Evolutionary conservation across 2,888 invertebrate genomes (phyloP).

Genomic region (Drosophila phalerata): DNA sequence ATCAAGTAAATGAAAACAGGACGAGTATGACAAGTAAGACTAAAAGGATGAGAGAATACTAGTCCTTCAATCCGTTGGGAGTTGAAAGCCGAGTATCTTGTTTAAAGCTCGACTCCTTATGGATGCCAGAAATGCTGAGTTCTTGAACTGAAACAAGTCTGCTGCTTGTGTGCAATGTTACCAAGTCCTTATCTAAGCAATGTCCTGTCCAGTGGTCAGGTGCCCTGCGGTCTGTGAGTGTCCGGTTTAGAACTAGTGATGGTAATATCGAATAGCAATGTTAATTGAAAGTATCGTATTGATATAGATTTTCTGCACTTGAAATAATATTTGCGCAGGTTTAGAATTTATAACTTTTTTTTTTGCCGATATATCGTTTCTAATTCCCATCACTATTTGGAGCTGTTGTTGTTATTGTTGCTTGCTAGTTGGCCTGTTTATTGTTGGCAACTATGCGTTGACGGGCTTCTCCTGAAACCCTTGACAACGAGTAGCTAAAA

Average conservation of each 20-base stretch:
- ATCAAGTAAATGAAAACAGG: slow-evolving; percentile 19
- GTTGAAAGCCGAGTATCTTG: slow-evolving; percentile 16
- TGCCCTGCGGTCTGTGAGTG: slow-evolving; percentile 27
- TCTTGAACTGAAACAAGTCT: slow-evolving; percentile 33
- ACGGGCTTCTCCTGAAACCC: slow-evolving; percentile 35
- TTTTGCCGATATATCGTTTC: neutral
- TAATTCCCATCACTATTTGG: neutral
- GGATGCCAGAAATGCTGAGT: slow-evolving; percentile 15
- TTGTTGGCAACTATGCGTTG: slow-evolving; percentile 46
- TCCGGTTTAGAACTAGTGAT: neutral
- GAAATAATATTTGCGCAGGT: neutral
- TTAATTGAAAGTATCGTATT: neutral
- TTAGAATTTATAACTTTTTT: neutral
- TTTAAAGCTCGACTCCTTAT: slow-evolving; percentile 15
- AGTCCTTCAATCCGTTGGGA: slow-evolving; percentile 38
- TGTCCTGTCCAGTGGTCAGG: slow-evolving; percentile 28
- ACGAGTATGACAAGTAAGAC: neutral
- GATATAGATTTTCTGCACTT: neutral
- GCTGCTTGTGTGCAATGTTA: slow-evolving; percentile 33
- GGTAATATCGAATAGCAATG: neutral
- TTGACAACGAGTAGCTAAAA: slow-evolving; percentile 57
- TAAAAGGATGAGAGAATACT: neutral
- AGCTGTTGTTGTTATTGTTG: slow-evolving; percentile 16
- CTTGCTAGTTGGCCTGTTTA: slow-evolving; percentile 30
- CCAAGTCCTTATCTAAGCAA: slow-evolving; percentile 29